Evolutionary conservation across 2,888 invertebrate species (phyloP), one percentile per base, ranked within the genome.

Genomic region (Ichneumon xanthorius): DNA sequence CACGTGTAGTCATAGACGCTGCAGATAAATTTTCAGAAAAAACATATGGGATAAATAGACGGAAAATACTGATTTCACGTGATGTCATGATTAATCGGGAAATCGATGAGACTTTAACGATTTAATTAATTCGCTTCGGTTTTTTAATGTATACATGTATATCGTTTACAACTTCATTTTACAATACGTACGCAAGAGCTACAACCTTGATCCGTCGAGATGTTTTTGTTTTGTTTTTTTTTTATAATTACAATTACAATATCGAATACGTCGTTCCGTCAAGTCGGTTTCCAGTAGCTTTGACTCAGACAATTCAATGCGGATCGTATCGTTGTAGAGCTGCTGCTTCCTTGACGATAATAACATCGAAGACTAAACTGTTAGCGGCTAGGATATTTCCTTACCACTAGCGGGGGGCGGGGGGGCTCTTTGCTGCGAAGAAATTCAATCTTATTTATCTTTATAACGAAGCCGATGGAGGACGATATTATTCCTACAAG

Each of bases 161-260:
- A 85, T 82, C 75, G 85, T 82, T 85, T 81, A 82, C 81, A 85
- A 76, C 67, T 79, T 81, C n/a, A 72, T 79, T 85, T 85, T 33
- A 83, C 83, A 83, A 80, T 80, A 61, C 68, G 55, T 81, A 77
- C 78, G 85, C 79, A 65, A 81, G 48, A 55, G 61, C 68, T 63
- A 68, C 65, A 68, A 85, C 61, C 71, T 68, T 72, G 50, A 71
- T 71, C 67, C 79, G 26, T 80, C 75, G 81, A 63, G 11, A 76
- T 71, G 30, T 63, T 65, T 71, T 26, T 72, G 9, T 26, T 63
- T 45, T 68, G 2, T 48, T 45, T 73, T 16, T 16, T 45, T 16
- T 48, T 53, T 63, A 75, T 53, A 63, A 81, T 82, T 61, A 79
- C 65, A 79, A 79, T 75, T 50, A 68, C 63, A 30, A 33, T 63